Conservation (phyloP, 1,140 invertebrate genomes). For the Cecropterus lyciades region DNA sequence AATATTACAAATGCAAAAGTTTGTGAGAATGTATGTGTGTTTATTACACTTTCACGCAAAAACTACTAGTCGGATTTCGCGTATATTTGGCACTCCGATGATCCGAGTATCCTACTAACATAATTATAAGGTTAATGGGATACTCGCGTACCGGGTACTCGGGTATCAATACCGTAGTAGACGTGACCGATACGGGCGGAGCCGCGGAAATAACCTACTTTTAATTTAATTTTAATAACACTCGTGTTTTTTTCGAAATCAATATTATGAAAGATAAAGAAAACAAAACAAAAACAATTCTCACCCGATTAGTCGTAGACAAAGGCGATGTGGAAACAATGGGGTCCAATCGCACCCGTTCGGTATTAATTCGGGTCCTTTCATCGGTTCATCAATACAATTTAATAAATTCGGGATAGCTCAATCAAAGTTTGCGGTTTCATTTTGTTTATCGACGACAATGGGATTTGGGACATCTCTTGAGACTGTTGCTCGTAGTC, state of each 20-base stretch:
- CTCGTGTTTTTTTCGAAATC: neutral
- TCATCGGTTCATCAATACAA: constrained; percentile 52
- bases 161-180: no score
- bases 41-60: no score
- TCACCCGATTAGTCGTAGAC: constrained; percentile 46
- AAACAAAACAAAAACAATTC: constrained; percentile 38
- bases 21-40: no score
- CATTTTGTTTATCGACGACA: constrained; percentile 38
- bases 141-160: no score
- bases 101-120: no score
- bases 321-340: constrained; percentile 47
- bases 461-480: constrained; percentile 25
- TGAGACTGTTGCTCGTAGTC: constrained; percentile 17
- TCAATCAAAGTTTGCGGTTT: constrained; percentile 45
- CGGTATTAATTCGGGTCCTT: constrained; percentile 55
- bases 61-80: no score
- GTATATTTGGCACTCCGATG: no score
- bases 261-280: neutral
- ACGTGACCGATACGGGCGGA: no score
- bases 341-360: constrained; percentile 42
- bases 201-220: no score
- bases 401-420: constrained; percentile 54
- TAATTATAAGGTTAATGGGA: no score
- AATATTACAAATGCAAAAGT: no score
- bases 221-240: no score